Percentiles rank a stretch among this genome's conserved stretches.
These are phyloP conservation scores for Perognathus longimembris DNA, from an alignment of 2,113 vertebrate species.

Conservation along the genomic window DNA sequence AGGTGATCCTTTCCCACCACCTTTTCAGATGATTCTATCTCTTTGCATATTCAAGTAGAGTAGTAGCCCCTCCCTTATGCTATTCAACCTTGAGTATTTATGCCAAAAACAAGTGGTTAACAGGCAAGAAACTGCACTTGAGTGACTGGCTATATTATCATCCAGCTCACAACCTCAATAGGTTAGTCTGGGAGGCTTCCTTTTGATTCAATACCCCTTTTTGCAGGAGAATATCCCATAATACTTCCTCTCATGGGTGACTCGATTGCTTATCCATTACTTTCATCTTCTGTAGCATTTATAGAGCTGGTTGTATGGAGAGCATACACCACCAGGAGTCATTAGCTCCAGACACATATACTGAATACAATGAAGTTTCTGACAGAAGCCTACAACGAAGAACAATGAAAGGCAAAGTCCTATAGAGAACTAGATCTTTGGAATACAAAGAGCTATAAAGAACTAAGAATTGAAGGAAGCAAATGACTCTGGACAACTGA, in stretches of 20 bases:
- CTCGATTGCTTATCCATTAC: neutral
- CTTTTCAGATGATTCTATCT: neutral
- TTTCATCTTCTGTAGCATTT: neutral
- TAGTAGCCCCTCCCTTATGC: too few species aligned
- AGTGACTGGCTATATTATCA: neutral
- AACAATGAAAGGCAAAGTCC: neutral
- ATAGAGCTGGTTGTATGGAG: neutral
- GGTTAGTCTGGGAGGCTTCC: neutral
- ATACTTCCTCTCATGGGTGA: neutral
- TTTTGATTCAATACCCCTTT: neutral
- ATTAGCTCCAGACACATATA: too few species aligned
- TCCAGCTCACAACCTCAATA: neutral
- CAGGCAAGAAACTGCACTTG: neutral
- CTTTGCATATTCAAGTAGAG: neutral
- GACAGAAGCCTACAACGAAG: neutral
- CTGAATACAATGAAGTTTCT: neutral
- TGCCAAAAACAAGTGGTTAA: neutral
- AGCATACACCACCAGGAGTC: neutral
- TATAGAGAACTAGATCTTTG: neutral
- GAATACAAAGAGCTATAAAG: neutral
- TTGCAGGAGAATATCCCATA: neutral
- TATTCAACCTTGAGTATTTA: too few species aligned
- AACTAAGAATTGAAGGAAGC: neutral
- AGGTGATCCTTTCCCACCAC: neutral
- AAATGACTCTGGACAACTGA: neutral